Evolutionary conservation across 2,113 vertebrate genomes (phyloP).

Genomic region (Hyperopisus bebe): DNA sequence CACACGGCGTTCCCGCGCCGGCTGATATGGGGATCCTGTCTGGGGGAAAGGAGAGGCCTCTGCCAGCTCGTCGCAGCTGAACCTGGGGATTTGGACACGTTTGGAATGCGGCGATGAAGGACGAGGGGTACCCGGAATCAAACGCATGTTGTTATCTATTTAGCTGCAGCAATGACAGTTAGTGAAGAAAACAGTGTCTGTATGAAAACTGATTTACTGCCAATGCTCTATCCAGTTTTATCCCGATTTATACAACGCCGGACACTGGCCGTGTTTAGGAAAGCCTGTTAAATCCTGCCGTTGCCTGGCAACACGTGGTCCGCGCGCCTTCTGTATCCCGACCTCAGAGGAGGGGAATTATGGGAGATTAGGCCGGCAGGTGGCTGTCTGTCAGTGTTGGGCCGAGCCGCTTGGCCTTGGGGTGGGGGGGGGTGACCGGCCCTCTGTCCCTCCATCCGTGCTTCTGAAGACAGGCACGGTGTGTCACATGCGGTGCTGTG

Average conservation of each 20-base stretch:
- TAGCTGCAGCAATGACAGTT: background rate
- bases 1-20: background rate
- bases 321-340: background rate
- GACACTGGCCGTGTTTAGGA: background rate
- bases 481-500: background rate
- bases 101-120: background rate
- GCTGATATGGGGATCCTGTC: conserved; percentile 16
- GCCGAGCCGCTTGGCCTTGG: background rate
- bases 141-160: background rate
- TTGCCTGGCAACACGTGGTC: conserved; percentile 1
- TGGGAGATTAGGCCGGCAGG: conserved; percentile 20
- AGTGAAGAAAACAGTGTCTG: background rate
- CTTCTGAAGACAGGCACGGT: background rate
- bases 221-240: background rate
- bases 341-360: conserved; percentile 11
- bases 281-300: background rate
- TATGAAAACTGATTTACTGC: too few species aligned
- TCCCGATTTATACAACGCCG: background rate
- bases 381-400: conserved; percentile 1
- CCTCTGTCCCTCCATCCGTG: background rate
- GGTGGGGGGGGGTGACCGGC: background rate
- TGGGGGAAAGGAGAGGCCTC: conserved; percentile 8
- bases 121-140: background rate
- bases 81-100: background rate
- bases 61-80: background rate